Base-by-base conservation (phyloP, 2,797 vertebrate genomes). In the Lindbergichthys nudifrons region DNA sequence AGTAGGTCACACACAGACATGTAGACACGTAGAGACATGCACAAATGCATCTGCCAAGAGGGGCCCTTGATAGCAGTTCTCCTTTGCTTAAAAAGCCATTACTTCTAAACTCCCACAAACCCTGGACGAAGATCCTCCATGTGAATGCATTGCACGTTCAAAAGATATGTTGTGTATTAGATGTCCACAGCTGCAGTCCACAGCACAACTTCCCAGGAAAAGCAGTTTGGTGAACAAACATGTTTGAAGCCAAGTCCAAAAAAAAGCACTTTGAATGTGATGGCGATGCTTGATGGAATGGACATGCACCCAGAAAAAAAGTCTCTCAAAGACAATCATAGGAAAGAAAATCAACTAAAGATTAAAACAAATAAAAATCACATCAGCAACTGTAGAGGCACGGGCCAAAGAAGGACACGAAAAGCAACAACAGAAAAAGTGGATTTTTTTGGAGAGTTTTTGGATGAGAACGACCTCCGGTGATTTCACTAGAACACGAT, bases 391-490 rank as follows among this genome's bases (percentile, higher is more conserved):
- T 90, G 93, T 87, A 89, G 93, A 88, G 92, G 92, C 91, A 94
- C 91, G 85, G 92, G 90, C 91, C 87, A 82, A 80, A 90, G 86
- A 83, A 84, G 66, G 65, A 86, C 75, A 84, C 65, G 87, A 94
- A 94, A 96, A 93, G 70, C 86, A 84, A 94, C 92, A 95, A 95
- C 85, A 85, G 92, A 95, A 95, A 93, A 92, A 92, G 90, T 90
- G 90, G 88, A 85, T 81, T 82, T 75, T 60, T 21, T 66, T 32
- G 65, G 65, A 67, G 80, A 72, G 82, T 72, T 87, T 92, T 95
- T 88, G 95, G 93, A 94, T 86, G 93, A 92, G 94, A 92, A 96
- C 92, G 92, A 92, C 80, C 94, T 95, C 91, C 93, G 91, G 92
- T 94, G 92, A 96, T 93, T 85, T 94, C 90, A 94, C 88, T 76